Evolutionary conservation across 2,888 invertebrate genomes (phyloP).

Genomic region (Epiperipatus broadwayi): DNA sequence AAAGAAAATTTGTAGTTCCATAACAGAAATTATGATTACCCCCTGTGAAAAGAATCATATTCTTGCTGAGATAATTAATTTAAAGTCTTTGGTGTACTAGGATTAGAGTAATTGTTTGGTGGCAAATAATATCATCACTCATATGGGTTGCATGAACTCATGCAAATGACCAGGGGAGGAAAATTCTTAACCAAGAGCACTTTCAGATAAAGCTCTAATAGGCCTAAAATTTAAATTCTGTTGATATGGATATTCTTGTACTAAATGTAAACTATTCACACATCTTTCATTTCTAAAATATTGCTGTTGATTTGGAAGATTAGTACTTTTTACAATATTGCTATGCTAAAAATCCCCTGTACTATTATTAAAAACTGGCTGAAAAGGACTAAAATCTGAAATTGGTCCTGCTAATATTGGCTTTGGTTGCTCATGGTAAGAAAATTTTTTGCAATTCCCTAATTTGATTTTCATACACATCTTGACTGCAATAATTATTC

Average conservation of each 20-base stretch:
- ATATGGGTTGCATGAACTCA: conserved; percentile 9
- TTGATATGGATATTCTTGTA: too few relatives aligned
- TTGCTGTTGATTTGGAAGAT: too few relatives aligned
- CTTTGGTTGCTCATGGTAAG: too few relatives aligned
- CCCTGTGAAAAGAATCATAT: conserved; percentile 1
- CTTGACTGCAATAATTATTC: conserved; percentile 7
- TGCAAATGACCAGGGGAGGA: conserved; percentile 7
- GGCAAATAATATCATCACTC: conserved; percentile 13
- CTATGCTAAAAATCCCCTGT: too few relatives aligned
- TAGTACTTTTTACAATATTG: too few relatives aligned
- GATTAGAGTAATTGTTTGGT: conserved; percentile 11
- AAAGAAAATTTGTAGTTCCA: too few relatives aligned
- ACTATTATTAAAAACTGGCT: not conserved
- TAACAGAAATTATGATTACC: conserved; percentile 9
- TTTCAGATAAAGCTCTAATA: conserved; percentile 12
- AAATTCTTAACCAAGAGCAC: conserved; percentile 12
- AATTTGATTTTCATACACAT: conserved; percentile 8
- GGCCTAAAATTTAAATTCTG: conserved; percentile 10
- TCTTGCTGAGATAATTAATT: conserved; percentile 5
- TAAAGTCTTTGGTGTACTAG: conserved; percentile 6
- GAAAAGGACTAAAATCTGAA: conserved; percentile 7
- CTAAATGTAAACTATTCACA: too few relatives aligned
- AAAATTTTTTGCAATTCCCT: too few relatives aligned
- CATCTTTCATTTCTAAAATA: too few relatives aligned
- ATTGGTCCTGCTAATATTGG: conserved; percentile 9